A percentile compares a stretch with the other conserved stretches of the same genome.
These are phyloP conservation scores for Mohoua ochrocephala DNA, from an alignment of 2,113 vertebrate genomes.

Conservation along the genomic window DNA sequence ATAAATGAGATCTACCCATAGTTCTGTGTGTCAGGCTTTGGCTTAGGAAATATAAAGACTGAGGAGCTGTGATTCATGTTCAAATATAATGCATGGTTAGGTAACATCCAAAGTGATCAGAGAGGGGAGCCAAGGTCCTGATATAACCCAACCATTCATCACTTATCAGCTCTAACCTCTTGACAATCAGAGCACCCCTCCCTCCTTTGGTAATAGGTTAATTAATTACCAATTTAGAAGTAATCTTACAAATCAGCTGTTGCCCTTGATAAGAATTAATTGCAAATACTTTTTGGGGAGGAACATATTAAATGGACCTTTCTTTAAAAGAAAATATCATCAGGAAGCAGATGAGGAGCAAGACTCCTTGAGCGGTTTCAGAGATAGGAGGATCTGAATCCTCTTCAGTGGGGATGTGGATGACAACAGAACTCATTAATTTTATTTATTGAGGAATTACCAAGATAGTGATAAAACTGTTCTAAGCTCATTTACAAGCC, in stretches of 20 bases:
- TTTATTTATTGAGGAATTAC: slow-evolving; percentile 45
- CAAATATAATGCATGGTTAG: slow-evolving; percentile 64
- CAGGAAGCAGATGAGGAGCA: slow-evolving; percentile 6
- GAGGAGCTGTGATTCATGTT: slow-evolving; percentile 50
- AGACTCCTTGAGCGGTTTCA: neutral
- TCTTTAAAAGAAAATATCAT: slow-evolving; percentile 50
- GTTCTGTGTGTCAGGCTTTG: slow-evolving; percentile 21
- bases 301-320: slow-evolving; percentile 49
- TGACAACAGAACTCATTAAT: slow-evolving; percentile 24
- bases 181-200: slow-evolving; percentile 35
- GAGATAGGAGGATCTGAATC: slow-evolving; percentile 34
- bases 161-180: slow-evolving; percentile 47
- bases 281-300: slow-evolving; percentile 52
- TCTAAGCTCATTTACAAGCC: neutral
- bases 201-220: slow-evolving; percentile 53
- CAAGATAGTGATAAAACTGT: neutral
- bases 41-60: slow-evolving; percentile 40
- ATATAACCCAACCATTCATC: slow-evolving; percentile 28
- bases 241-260: slow-evolving; percentile 64
- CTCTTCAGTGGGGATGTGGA: neutral
- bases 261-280: slow-evolving; percentile 63
- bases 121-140: slow-evolving; percentile 47
- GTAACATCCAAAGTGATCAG: slow-evolving; percentile 57
- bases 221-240: slow-evolving; percentile 64
- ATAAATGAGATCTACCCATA: slow-evolving; percentile 65